Evolutionary conservation across 2,797 vertebrate species (phyloP).

Genomic region (Coreius guichenoti): DNA sequence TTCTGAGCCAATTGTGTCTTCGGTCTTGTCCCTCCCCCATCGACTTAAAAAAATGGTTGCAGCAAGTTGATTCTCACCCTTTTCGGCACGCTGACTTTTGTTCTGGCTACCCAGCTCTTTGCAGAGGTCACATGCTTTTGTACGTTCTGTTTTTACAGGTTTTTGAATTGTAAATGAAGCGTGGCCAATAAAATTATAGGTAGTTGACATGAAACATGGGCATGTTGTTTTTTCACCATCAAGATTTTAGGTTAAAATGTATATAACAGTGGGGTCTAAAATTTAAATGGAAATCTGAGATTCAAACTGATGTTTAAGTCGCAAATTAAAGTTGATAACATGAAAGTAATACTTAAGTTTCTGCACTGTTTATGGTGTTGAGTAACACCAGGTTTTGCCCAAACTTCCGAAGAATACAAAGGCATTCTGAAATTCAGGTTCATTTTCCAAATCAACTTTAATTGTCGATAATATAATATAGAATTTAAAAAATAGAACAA

Average conservation of each 20-base stretch:
- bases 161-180: conserved; percentile 47
- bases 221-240: neutral
- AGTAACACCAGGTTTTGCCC: neutral
- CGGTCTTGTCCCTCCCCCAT: conserved; percentile 8
- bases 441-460: neutral
- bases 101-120: conserved; percentile 55
- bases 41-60: conserved; percentile 34
- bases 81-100: conserved; percentile 62
- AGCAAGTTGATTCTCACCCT: conserved; percentile 63
- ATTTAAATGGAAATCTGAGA: neutral
- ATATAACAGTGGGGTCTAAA: neutral
- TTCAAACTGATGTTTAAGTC: neutral
- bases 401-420: neutral
- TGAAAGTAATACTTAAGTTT: too few species aligned
- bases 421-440: neutral
- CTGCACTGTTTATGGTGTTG: too few species aligned
- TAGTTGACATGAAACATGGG: neutral
- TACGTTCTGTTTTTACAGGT: conserved; percentile 65
- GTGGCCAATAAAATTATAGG: neutral
- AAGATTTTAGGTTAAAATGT: neutral
- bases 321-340: neutral
- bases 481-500: neutral
- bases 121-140: conserved; percentile 40
- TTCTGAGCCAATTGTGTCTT: conserved; percentile 23
- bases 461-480: neutral